Base-by-base conservation (phyloP, 2,797 vertebrate species). In the Intellagama lesueurii region DNA sequence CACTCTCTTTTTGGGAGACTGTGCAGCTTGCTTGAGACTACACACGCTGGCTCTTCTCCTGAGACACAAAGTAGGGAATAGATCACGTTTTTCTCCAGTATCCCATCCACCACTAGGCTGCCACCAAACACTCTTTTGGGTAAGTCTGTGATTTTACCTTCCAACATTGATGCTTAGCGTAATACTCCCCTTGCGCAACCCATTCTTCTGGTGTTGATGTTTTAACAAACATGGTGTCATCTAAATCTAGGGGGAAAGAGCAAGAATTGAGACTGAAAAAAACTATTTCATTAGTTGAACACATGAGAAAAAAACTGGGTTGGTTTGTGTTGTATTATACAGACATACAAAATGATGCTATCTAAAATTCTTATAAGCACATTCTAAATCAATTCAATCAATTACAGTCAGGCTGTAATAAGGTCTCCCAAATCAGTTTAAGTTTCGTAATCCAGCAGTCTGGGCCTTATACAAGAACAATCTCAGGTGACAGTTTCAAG, bases 151-250 rank as follows among this genome's bases (percentile, higher is more conserved):
- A 35, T 91, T 93, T 85, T 95, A 98, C 97, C 97, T 97, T 97
- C 97, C 97, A 98, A 91, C 97, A 98, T 88, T 97, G 97, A 91
- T 98, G 97, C 86, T 96, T 97, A 70, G 97, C 97, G 1, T 97
- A 98, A 90, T 98, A 98, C 26, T 98, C 97, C 89, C 97, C 97
- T 90, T 97, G 96, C 7, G 95, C 94, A n/a, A 97, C 96, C 97
- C 97, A 98, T 79, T 98, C 97, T 85, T 95, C 93, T 24, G 96
- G 94, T 76, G 97, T 97, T 5, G 97, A 98, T 24, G 97, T 97
- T 94, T 97, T 98, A 87, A 96, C 97, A 95, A 98, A 98, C 97
- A 98, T 97, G 92, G 96, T 98, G 82, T 98, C 97, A 4, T 98
- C 97, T 30, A 98, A 95, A 68, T 97, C 97, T 98, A 88, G 78